Evolutionary conservation across 1,140 invertebrate genomes (phyloP), one percentile per base, ranked within the genome.

Genomic region (Eupeodes corollae): DNA sequence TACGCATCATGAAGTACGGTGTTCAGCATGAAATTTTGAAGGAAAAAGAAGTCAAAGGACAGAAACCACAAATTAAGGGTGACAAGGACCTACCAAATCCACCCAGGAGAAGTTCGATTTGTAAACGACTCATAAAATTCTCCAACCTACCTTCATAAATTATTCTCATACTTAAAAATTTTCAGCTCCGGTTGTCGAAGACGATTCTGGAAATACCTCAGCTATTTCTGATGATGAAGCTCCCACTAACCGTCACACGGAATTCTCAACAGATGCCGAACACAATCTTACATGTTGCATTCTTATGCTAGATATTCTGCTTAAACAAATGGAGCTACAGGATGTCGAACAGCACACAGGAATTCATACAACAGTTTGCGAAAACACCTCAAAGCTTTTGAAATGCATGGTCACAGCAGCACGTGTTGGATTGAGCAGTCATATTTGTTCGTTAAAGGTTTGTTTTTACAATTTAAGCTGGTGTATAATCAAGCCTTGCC

Each of bases 311-410:
- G 95, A 98, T 68, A 84, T 98, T 52, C 69, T 96, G 33, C 70
- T 96, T 5, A 95, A 95, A 74, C 95, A 99, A 86, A 83, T 98
- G 80, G 91, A 97, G 62, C 72, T 98, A 2, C 93, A 97, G 72
- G 86, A 90, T 52, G 76, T 89, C n/a, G 86, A 88, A 48, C 79
- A 80, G 49, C 85, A 94, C 57, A 75, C 76, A 46, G 88, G 88
- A 41, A 76, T 92, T 38, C 81, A 86, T 56, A 86, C 83, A 13
- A 75, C 74, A 42, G 79, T 88, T 10, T 84, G 83, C 53, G 79
- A 80, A 66, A 80, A 88, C 58, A 78, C 86, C 13, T 82, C 88
- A 53, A 76, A 79, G 40, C 70, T 96, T 11, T 73, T 96, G 50
- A 83, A 88, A 53, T 79, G 82, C 49, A 93, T 93, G 79, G 73